Percentiles rank a stretch among this genome's conserved stretches.
Conservation (phyloP, 2,888 invertebrate genomes). For the Caenorhabditis sulstoni region DNA sequence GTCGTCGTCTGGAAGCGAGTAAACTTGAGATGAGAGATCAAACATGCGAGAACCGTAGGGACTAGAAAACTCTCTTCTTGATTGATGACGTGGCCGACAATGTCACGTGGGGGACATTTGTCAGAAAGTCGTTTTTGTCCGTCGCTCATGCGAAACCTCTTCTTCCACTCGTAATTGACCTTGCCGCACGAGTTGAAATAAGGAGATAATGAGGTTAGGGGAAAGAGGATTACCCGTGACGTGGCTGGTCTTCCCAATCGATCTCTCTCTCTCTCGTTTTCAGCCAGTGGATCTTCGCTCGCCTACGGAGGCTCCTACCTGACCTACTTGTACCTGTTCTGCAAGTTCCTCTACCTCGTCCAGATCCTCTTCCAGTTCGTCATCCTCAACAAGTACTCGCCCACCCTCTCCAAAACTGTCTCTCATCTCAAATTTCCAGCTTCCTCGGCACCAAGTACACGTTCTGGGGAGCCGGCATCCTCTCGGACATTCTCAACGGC, state of each 20-base stretch:
- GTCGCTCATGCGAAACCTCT: constrained; percentile 15
- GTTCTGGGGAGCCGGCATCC: constrained; percentile 80
- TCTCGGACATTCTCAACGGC: constrained; percentile 78
- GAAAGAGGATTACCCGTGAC: constrained; percentile 29
- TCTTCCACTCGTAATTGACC: constrained; percentile 46
- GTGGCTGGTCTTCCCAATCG: not conserved
- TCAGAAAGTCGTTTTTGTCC: constrained; percentile 11
- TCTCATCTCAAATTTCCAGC: constrained; percentile 51
- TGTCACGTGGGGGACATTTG: not conserved
- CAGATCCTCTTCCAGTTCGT: constrained; percentile 80
- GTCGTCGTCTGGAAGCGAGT: constrained; percentile 33
- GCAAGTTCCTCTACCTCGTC: constrained; percentile 79
- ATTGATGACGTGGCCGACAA: constrained; percentile 1
- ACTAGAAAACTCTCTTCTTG: too few relatives aligned
- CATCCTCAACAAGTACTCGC: constrained; percentile 77
- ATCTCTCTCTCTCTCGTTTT: not conserved
- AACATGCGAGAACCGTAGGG: too few relatives aligned
- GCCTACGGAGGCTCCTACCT: constrained; percentile 79
- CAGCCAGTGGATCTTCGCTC: constrained; percentile 53
- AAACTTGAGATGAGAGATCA: not conserved
- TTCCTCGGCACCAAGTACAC: constrained; percentile 80
- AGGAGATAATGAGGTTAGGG: constrained; percentile 50
- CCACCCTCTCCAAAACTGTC: not conserved
- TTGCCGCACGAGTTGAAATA: constrained; percentile 35
- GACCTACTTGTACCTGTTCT: constrained; percentile 77